Evolutionary conservation across 2,888 invertebrate species (phyloP), one percentile per base, ranked within the genome.

Genomic region (Ochlodes sylvanus): DNA sequence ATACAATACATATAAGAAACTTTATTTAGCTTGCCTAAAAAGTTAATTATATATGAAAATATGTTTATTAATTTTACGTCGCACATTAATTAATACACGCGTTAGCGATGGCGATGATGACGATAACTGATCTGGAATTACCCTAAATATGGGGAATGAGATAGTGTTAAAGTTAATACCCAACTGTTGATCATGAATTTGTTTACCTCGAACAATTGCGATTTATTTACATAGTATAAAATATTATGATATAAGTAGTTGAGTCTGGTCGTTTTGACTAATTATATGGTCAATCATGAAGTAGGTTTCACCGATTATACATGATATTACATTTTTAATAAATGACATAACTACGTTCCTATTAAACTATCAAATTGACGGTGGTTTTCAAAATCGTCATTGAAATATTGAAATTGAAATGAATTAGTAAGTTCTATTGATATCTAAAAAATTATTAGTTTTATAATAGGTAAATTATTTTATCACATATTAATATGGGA

Each of bases 401-500:
- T 50, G 17, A 9, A 5, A n/a, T 5, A 34, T 34, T 34, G 9
- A 34, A 34, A 34, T 34, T 9, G 7, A 34, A 34, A 9, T 34
- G n/a, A n/a, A 4, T 38, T 38, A 10, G 38, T 2, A 38, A 3
- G 10, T 38, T 38, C 1, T 0, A 27, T n/a, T 52, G 12, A 5
- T 6, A 5, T 21, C 6, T 21, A 12, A 2, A 12, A 32, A 54
- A 27, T 54, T 54, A 1, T n/a, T 7, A 7, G 54, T 54, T 54
- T 32, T 14, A 10, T 21, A 2, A 38, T 34, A 38, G 9, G 12
- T 54, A 27, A 54, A 54, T n/a, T 44, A 50, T 32, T 44, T 10
- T 50, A 64, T 64, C 19, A 63, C 15, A 12, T 38, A 38, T 38
- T 38, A 38, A 3, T 38, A 65, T 65, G 64, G 64, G 64, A 15